A percentile compares a stretch with the other conserved stretches of the same genome.
These are phyloP conservation scores for Epinephelus cyanopodus DNA, from an alignment of 2,113 vertebrate genomes.

Conservation along the genomic window DNA sequence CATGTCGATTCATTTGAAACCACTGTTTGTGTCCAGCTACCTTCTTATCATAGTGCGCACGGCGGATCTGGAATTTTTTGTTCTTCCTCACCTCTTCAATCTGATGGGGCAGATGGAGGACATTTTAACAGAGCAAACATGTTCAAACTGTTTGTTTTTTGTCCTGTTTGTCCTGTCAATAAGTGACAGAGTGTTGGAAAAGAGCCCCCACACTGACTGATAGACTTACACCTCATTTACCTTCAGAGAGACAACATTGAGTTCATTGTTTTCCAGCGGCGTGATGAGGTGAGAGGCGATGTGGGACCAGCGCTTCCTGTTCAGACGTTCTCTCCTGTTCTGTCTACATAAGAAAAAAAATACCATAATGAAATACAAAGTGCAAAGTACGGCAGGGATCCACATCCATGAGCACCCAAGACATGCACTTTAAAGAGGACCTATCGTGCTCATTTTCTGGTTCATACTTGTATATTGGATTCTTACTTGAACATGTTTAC, in stretches of 20 bases:
- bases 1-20: background rate
- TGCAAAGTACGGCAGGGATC: background rate
- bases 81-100: constrained; percentile 93
- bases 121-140: background rate
- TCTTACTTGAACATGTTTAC: too few relatives aligned
- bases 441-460: too few relatives aligned
- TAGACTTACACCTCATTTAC: constrained; percentile 69
- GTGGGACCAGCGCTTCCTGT: constrained; percentile 91
- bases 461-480: too few relatives aligned
- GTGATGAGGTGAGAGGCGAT: constrained; percentile 88
- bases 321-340: constrained; percentile 85
- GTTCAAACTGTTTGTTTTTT: too few relatives aligned
- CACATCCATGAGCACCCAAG: background rate
- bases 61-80: constrained; percentile 83
- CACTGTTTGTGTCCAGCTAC: constrained; percentile 59
- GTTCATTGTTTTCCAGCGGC: constrained; percentile 87
- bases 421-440: background rate
- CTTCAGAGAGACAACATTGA: constrained; percentile 89
- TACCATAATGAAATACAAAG: background rate
- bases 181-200: background rate
- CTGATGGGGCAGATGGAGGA: constrained; percentile 72
- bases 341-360: constrained; percentile 81
- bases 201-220: background rate
- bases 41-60: constrained; percentile 96
- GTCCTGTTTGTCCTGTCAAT: background rate